These are phyloP conservation scores for Alosa alosa DNA, from an alignment of 2,113 vertebrate genomes.

Conservation along the genomic window DNA sequence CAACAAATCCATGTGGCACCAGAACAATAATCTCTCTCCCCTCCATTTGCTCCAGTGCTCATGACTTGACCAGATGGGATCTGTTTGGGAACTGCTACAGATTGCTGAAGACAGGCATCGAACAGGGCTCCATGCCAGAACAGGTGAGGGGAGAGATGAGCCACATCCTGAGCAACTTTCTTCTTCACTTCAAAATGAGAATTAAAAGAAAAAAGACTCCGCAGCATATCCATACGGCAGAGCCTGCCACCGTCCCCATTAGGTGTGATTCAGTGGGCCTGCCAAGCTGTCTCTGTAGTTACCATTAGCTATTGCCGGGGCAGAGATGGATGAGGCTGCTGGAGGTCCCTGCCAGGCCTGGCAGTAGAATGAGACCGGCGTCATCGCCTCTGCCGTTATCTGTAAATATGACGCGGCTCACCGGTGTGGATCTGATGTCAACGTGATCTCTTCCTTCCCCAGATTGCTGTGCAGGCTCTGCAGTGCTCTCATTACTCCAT, in stretches of 20 bases:
- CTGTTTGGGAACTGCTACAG: slow-evolving; percentile 97
- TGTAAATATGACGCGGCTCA: background rate
- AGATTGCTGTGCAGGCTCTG: slow-evolving; percentile 97
- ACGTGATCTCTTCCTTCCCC: slow-evolving; percentile 33
- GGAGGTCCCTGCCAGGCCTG: background rate
- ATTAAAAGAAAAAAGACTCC: background rate
- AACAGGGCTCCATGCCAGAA: slow-evolving; percentile 98
- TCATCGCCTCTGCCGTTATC: background rate
- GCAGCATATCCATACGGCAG: background rate
- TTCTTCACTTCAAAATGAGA: background rate
- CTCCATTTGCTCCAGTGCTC: slow-evolving; percentile 73
- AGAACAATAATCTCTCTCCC: background rate
- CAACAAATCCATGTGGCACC: background rate
- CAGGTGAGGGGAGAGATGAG: slow-evolving; percentile 70
- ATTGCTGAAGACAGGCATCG: slow-evolving; percentile 94
- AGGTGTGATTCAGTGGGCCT: background rate
- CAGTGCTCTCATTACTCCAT: slow-evolving; percentile 99
- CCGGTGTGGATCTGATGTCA: slow-evolving; percentile 10
- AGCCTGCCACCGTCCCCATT: background rate
- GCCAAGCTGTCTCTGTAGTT: background rate
- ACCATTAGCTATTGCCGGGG: background rate
- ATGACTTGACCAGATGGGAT: slow-evolving; percentile 98
- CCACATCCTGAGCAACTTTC: background rate
- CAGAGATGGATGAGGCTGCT: background rate
- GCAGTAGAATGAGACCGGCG: background rate